A percentile compares a stretch with the other conserved stretches of the same genome.
These are phyloP conservation scores for Drosophila malerkotliana DNA, from an alignment of 1,140 invertebrate genomes.

Conservation along the genomic window DNA sequence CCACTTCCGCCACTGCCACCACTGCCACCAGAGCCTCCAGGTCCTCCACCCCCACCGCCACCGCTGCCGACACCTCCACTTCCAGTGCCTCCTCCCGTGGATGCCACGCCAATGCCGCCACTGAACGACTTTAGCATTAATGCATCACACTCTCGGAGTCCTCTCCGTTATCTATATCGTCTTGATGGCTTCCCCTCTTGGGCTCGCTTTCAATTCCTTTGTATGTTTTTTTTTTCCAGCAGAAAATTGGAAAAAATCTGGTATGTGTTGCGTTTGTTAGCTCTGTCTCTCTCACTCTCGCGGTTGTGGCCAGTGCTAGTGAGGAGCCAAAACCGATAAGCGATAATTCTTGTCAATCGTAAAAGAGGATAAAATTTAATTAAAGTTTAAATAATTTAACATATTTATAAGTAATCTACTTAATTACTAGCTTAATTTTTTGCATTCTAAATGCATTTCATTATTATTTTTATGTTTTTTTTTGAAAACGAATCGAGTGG, in stretches of 20 bases:
- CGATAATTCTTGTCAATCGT: not conserved
- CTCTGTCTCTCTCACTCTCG: not conserved
- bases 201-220: constrained; percentile 18
- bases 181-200: not conserved
- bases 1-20: constrained; percentile 19
- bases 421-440: no score
- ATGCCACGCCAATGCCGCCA: constrained; percentile 63
- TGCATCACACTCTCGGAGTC: constrained; percentile 62
- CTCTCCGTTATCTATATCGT: not conserved
- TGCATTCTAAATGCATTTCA: no score
- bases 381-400: no score
- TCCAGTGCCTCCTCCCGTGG: constrained; percentile 53
- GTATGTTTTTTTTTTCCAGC: not conserved
- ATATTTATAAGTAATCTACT: no score
- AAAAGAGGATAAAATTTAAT: not conserved
- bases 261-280: constrained; percentile 3
- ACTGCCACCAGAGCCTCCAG: constrained; percentile 15
- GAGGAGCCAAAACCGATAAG: not conserved
- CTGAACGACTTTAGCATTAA: constrained; percentile 83
- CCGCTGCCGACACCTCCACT: constrained; percentile 37
- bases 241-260: constrained; percentile 4
- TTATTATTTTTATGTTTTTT: no score
- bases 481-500: not conserved
- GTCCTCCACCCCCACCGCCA: constrained; percentile 9
- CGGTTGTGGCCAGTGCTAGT: not conserved